A percentile compares a stretch with the other conserved stretches of the same genome.
Evolutionary conservation across 2,113 vertebrate species (phyloP).

Genomic region (Cacatua alba): DNA sequence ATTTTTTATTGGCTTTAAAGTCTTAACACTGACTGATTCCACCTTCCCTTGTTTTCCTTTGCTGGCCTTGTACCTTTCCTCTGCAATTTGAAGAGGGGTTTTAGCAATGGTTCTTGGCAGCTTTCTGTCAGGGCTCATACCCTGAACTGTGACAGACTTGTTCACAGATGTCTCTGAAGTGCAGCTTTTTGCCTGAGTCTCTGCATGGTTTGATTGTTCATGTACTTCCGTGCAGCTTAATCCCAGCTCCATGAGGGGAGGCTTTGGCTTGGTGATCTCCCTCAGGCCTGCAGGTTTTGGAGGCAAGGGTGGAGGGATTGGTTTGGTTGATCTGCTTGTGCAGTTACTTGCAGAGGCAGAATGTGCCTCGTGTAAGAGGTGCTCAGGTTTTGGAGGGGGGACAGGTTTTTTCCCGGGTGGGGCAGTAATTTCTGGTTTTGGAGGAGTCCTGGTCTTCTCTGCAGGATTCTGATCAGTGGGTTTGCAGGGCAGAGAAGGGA

Average conservation of each 20-base stretch:
- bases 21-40: background rate
- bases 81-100: conserved; percentile 61
- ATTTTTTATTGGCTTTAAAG: background rate
- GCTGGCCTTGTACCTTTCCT: conserved; percentile 53
- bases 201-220: background rate
- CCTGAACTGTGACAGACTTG: background rate
- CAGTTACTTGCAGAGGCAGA: background rate
- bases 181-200: background rate
- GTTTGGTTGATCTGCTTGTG: conserved; percentile 24
- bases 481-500: conserved; percentile 27
- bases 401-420: conserved; percentile 62
- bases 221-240: background rate
- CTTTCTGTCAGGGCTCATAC: background rate
- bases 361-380: conserved; percentile 33
- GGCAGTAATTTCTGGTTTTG: conserved; percentile 71
- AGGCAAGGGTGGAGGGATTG: background rate
- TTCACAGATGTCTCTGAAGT: background rate
- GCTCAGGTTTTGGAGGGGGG: conserved; percentile 74
- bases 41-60: conserved; percentile 12
- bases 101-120: background rate
- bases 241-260: background rate
- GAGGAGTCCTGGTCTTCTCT: conserved; percentile 70
- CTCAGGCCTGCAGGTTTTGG: background rate
- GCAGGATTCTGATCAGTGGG: conserved; percentile 54
- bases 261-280: background rate